Conservation (phyloP, 2,888 invertebrate genomes). For the Loripinus fragilis region DNA sequence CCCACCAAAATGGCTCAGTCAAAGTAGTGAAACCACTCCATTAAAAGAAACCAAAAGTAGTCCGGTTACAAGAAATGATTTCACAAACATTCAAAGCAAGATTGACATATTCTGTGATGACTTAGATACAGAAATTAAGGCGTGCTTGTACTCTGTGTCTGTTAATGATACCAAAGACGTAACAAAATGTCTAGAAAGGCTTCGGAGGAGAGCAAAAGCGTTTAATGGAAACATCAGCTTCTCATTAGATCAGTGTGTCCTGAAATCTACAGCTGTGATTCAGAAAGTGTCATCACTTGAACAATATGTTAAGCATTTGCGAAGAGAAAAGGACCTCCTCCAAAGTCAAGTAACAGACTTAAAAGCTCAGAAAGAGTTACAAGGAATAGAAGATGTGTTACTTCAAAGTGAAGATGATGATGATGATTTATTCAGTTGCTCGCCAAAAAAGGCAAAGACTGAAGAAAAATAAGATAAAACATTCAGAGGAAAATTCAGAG, state of each 20-base stretch:
- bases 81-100: no score
- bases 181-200: no score
- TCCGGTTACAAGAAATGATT: background rate
- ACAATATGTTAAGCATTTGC: no score
- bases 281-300: no score
- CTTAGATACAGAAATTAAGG: background rate
- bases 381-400: no score
- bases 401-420: background rate
- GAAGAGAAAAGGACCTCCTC: background rate
- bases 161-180: no score
- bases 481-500: background rate
- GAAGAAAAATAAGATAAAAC: background rate
- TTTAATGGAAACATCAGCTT: no score
- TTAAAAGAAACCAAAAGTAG: background rate
- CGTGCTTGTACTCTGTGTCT: no score
- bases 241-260: background rate
- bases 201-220: no score
- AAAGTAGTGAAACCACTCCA: no score
- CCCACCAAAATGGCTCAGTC: no score
- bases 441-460: slow-evolving; percentile 5
- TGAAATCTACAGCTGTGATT: background rate
- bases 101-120: background rate
- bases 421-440: background rate
- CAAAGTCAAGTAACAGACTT: background rate
- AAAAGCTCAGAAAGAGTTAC: background rate